Evolutionary conservation across 92 coral and sea anemone genomes (phyloP), one percentile per base, ranked within the genome.

Genomic region (Porites evermanni): DNA sequence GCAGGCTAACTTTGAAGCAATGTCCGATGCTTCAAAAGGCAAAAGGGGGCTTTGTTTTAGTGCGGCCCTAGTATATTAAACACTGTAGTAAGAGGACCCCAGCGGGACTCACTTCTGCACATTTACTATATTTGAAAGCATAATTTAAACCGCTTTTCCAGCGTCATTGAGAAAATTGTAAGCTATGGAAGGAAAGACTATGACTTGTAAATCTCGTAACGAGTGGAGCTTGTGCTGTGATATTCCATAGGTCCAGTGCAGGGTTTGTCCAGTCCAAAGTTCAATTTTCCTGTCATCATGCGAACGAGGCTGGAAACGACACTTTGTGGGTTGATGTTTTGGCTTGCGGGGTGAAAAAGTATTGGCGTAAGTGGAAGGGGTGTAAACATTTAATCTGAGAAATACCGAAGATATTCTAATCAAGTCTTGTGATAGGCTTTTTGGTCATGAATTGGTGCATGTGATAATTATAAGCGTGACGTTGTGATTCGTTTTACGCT

Each of bases 201-300:
- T 0, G 47, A 38, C 47, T 38, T 38, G 5, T 38, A 38, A 38
- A 38, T 38, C 47, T 4, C 47, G 47, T 38, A 51, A 20, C 29
- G 61, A 56, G 13, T 14, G 61, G 13, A 4, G 61, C 7, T 56
- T 8, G 61, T 56, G 47, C 47, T 38, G 47, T 56, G 61, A 12
- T 1, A 12, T 56, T 56, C 16, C 47, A 38, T 38, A 4, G 1
- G 14, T 56, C 61, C 61, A 56, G 6, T 38, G 47, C 5, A 38
- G 6, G 6, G 47, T 56, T 9, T 56, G 80, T 77, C 80, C 80
- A 60, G 80, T 77, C 68, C 68, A 77, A 76, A 77, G 80, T 60
- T 68, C 69, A 58, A 16, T 6, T 21, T 14, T 77, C 24, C 1
- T 6, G 17, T 32, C 69, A 26, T 38, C 69, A 26, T 61, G 69